phyloP scores from a whole-genome alignment of 2,797 vertebrate genomes.

The Falco columbarius region DNA sequence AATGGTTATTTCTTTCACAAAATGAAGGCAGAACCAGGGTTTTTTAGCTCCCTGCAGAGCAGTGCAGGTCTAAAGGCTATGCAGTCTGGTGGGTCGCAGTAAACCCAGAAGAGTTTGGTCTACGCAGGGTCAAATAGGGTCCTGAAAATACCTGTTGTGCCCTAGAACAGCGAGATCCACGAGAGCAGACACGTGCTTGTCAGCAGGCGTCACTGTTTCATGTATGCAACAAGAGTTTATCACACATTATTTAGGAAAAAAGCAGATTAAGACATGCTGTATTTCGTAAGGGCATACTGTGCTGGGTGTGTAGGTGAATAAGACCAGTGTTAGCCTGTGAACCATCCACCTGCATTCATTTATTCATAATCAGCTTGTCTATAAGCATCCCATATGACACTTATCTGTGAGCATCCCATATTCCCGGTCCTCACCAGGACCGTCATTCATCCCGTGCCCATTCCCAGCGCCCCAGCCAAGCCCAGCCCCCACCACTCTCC shows the following conservation, averaged over 20 bases:
- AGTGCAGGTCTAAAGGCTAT: background rate
- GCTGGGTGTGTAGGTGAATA: rapidly evolving
- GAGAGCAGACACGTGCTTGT: no score
- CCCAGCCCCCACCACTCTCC: rapidly evolving
- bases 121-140: background rate
- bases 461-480: rapidly evolving
- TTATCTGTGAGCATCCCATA: no score
- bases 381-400: rapidly evolving
- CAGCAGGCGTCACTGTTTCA: rapidly evolving
- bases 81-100: background rate
- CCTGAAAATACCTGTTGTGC: background rate
- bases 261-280: background rate
- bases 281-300: rapidly evolving
- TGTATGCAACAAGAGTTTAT: no score
- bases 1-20: background rate
- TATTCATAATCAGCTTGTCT: rapidly evolving
- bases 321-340: background rate
- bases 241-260: background rate
- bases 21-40: background rate
- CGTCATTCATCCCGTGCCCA: rapidly evolving
- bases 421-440: background rate
- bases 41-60: background rate
- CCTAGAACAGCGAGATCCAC: background rate
- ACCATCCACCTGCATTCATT: rapidly evolving
- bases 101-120: background rate